Evolutionary conservation across 2,888 invertebrate genomes (phyloP), one percentile per base, ranked within the genome.

Genomic region (Yponomeuta sedellus): DNA sequence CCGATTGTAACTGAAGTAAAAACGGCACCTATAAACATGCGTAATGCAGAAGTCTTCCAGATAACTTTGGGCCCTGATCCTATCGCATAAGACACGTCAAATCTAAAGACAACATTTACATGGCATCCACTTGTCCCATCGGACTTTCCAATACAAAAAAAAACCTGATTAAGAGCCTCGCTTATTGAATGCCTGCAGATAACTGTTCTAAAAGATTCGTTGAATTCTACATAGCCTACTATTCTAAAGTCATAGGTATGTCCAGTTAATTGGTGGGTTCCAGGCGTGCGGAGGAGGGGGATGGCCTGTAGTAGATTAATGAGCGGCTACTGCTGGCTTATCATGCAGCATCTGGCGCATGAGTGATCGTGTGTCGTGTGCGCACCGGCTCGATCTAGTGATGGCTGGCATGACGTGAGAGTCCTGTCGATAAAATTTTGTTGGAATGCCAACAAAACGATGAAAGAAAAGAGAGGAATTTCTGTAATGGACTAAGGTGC

Each of bases 331-430:
- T 79, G 89, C 84, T 74, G 79, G 79, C 87, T 89, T 90, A 90
- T 90, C 89, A 78, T 74, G 83, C 83, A 80, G 83, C 86, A 90
- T 90, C 90, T 83, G 82, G 90, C 88, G 87, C 88, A 89, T 90
- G 91, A 91, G 85, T 89, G 91, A 91, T 91, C 89, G 90, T 90
- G 90, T 89, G 91, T 90, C 90, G 87, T 89, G 88, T 85, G 84
- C 87, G 88, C 88, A 88, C 85, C 82, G 84, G 83, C 80, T 78
- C 75, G 73, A 72, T 68, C 68, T 80, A 86, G 87, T 77, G 85
- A 75, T 74, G 85, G 44, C 16, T 16, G 44, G 44, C 4, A 16
- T 3, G 4, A 52, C 16, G 44, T 61, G 68, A 10, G 34, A 44
- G 68, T 34, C 34, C 6, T 34, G 34, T 34, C 34, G 34, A 34